phyloP scores from a whole-genome alignment of 35 echinoderm and acorn worm genomes.

The Acanthaster planci region DNA sequence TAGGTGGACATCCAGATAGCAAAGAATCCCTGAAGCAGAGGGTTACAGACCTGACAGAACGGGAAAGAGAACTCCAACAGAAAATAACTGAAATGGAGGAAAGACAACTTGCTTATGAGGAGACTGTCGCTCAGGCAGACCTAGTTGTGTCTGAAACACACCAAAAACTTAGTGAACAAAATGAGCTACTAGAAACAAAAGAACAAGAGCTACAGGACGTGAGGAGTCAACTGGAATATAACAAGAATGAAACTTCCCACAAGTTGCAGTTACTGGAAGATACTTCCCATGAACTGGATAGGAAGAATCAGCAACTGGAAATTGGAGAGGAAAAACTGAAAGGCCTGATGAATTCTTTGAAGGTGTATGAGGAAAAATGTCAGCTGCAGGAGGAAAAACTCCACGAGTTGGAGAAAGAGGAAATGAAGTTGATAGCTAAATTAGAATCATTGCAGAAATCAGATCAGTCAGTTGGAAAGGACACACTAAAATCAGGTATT shows the following conservation, averaged over 20 bases:
- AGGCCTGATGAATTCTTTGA: background rate
- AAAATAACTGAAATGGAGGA: slow-evolving; percentile 69
- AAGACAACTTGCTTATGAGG: slow-evolving; percentile 77
- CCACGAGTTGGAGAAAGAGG: background rate
- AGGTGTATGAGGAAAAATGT: slow-evolving; percentile 1
- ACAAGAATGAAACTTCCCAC: background rate
- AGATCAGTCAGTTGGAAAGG: background rate
- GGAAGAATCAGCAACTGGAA: background rate
- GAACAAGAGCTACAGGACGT: background rate
- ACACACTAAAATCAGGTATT: background rate
- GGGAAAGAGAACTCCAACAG: slow-evolving; percentile 46
- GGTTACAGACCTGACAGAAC: slow-evolving; percentile 55
- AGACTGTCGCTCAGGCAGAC: slow-evolving; percentile 81
- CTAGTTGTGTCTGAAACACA: slow-evolving; percentile 72
- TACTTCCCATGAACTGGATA: background rate
- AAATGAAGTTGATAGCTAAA: background rate
- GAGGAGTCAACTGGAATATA: background rate
- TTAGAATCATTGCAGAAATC: background rate
- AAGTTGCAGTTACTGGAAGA: slow-evolving; percentile 10
- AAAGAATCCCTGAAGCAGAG: slow-evolving; percentile 11
- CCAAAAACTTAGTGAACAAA: slow-evolving; percentile 49
- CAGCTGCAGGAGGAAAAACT: background rate
- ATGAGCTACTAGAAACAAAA: slow-evolving; percentile 46
- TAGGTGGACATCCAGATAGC: background rate
- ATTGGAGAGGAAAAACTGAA: slow-evolving; percentile 5